Conservation (phyloP, 2,113 vertebrate genomes). For the Apteryx mantelli region DNA sequence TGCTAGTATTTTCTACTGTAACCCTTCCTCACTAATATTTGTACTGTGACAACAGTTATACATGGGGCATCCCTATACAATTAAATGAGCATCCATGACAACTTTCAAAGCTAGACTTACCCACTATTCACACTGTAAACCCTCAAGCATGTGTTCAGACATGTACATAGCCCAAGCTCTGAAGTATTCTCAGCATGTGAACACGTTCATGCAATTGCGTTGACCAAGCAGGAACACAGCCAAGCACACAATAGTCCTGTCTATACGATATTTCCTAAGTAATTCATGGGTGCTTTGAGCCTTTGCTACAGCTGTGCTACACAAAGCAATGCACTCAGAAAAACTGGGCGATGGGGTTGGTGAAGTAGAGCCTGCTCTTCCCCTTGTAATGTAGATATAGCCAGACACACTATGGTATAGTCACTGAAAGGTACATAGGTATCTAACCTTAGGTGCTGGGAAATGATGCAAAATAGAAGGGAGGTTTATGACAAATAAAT, state of each 20-base stretch:
- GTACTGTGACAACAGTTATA: neutral
- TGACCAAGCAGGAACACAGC: fast-evolving
- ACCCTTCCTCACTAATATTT: neutral
- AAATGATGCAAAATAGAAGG: neutral
- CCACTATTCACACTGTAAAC: neutral
- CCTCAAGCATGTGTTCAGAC: neutral
- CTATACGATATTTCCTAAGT: neutral
- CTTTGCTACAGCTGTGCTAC: neutral
- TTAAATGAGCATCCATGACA: neutral
- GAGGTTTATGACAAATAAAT: neutral
- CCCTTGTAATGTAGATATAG: neutral
- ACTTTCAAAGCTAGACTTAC: neutral
- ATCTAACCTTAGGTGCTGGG: neutral
- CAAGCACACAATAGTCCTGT: neutral
- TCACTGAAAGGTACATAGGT: neutral
- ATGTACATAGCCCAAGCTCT: neutral
- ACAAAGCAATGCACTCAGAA: neutral
- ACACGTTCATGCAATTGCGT: neutral
- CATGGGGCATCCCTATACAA: neutral
- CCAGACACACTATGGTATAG: neutral
- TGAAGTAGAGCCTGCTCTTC: neutral
- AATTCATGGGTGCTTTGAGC: neutral
- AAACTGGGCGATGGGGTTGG: fast-evolving
- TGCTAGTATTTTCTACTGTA: neutral
- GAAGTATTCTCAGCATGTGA: neutral